Evolutionary conservation across 2,113 vertebrate genomes (phyloP).

Genomic region (Chionomys nivalis): DNA sequence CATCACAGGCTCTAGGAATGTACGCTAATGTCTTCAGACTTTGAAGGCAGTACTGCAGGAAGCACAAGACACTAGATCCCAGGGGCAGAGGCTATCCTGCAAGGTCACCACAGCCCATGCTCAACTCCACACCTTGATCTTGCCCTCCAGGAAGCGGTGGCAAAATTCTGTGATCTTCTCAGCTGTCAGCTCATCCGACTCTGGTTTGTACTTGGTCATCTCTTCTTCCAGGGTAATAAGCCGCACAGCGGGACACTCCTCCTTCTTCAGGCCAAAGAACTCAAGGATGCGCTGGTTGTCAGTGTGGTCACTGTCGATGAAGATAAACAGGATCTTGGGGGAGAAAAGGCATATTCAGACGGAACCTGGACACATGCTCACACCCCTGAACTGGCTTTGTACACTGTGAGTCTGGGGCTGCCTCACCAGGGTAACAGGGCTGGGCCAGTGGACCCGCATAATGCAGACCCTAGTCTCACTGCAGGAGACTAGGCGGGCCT

Average conservation of each 20-base stretch:
- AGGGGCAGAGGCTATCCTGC: not conserved
- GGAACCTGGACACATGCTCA: not conserved
- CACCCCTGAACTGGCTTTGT: too few species aligned
- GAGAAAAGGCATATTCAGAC: conserved; percentile 37
- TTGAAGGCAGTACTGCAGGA: not conserved
- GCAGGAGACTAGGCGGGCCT: accelerated
- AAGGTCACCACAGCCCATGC: not conserved
- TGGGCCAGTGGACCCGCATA: not conserved
- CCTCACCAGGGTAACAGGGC: not conserved
- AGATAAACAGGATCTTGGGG: conserved; percentile 97
- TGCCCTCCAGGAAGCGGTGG: conserved; percentile 92
- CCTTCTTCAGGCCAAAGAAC: conserved; percentile 98
- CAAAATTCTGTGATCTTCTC: conserved; percentile 94
- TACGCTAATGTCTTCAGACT: not conserved
- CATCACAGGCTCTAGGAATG: not conserved
- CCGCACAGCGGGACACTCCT: conserved; percentile 96
- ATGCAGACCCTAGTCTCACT: not conserved
- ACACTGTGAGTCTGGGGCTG: accelerated
- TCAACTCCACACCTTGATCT: conserved; percentile 91
- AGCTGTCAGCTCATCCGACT: conserved; percentile 89
- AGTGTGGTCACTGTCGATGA: conserved; percentile 95
- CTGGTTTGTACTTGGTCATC: conserved; percentile 99
- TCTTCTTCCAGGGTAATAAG: conserved; percentile 99
- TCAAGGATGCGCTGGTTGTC: conserved; percentile 99
- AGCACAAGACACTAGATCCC: not conserved